Conservation (phyloP, 2,113 vertebrate genomes). For the Centropristis striata region DNA sequence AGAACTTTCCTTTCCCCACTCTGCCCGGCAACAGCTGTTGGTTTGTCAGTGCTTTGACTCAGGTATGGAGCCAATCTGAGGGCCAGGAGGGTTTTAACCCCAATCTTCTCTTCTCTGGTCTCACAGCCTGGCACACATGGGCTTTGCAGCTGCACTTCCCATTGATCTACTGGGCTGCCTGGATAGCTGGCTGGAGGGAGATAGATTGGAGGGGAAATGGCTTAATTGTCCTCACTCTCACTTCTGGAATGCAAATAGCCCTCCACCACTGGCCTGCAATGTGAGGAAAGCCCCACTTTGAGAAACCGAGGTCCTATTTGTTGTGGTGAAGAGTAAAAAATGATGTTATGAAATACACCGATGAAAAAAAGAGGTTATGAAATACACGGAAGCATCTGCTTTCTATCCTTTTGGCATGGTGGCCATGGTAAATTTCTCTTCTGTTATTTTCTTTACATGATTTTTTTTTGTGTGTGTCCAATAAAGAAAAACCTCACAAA, state of each 20-base stretch:
- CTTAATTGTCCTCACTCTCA: conserved; percentile 87
- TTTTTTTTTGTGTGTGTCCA: neutral
- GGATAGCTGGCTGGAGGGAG: conserved; percentile 81
- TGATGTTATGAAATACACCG: too few relatives aligned
- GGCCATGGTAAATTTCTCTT: too few relatives aligned
- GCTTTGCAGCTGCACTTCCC: conserved; percentile 82
- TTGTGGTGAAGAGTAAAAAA: neutral
- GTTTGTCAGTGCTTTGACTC: conserved; percentile 63
- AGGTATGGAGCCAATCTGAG: conserved; percentile 86
- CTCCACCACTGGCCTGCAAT: conserved; percentile 60
- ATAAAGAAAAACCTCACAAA: conserved; percentile 1
- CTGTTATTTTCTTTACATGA: too few relatives aligned
- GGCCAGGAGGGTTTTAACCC: conserved; percentile 87
- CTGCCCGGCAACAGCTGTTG: conserved; percentile 73
- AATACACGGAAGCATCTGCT: neutral
- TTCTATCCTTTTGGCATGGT: neutral
- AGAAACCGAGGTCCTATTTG: conserved; percentile 25
- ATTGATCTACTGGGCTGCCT: conserved; percentile 80
- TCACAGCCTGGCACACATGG: conserved; percentile 82
- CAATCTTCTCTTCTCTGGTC: conserved; percentile 84
- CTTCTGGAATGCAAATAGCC: conserved; percentile 87
- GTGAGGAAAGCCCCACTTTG: conserved; percentile 45
- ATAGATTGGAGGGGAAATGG: conserved; percentile 89
- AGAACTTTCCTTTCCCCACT: conserved; percentile 48
- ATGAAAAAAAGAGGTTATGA: neutral